Conservation (phyloP, 2,888 invertebrate species). For the Ischnus inquisitorius region DNA sequence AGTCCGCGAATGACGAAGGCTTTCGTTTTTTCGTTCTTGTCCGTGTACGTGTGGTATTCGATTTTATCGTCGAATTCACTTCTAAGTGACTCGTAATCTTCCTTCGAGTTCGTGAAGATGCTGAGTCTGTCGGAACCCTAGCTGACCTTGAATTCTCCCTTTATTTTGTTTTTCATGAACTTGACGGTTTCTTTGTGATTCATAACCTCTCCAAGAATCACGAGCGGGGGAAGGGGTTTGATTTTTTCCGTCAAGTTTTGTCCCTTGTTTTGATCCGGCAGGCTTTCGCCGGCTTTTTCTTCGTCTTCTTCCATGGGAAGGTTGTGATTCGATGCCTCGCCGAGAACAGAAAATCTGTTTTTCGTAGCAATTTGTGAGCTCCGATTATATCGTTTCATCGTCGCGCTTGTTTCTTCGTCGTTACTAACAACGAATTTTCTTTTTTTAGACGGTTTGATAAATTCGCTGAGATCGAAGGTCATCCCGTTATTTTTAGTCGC, state of each 20-base stretch:
- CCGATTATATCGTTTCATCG: background rate
- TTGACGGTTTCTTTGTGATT: background rate
- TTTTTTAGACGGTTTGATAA: background rate
- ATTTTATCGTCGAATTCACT: background rate
- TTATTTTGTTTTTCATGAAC: background rate
- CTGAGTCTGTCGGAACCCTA: background rate
- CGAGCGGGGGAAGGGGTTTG: background rate
- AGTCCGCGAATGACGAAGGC: constrained; percentile 68
- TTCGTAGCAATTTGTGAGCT: background rate
- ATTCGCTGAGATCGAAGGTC: background rate
- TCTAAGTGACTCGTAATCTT: background rate
- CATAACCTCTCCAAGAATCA: background rate
- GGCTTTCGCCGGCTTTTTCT: background rate
- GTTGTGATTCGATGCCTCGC: background rate
- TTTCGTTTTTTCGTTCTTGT: constrained; percentile 60
- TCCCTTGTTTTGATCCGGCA: background rate
- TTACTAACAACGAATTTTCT: background rate
- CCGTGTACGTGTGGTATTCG: constrained; percentile 62
- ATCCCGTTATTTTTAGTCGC: background rate
- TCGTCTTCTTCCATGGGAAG: background rate
- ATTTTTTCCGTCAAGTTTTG: background rate
- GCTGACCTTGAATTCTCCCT: background rate
- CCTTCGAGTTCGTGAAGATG: background rate
- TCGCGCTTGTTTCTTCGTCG: background rate
- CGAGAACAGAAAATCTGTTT: background rate